A percentile compares a stretch with the other conserved stretches of the same genome.
Evolutionary conservation across 2,797 vertebrate genomes (phyloP).

Genomic region (Galago senegalensis): DNA sequence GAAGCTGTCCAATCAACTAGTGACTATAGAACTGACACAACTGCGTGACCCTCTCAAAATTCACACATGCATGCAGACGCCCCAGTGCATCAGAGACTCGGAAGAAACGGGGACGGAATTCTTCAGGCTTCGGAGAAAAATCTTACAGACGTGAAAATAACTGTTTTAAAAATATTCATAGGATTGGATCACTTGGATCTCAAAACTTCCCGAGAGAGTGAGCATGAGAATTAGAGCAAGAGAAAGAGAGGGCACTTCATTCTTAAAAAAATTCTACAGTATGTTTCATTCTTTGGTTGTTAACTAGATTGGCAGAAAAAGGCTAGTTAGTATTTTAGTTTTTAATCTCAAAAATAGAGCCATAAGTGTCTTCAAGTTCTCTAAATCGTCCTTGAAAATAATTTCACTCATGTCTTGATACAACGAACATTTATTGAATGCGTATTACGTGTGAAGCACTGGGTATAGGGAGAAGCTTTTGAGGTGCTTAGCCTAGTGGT

Average conservation of each 20-base stretch:
- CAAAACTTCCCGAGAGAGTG: neutral
- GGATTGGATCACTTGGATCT: neutral
- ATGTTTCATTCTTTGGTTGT: neutral
- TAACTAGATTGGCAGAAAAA: neutral
- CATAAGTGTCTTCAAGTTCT: neutral
- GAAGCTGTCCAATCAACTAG: conserved; percentile 51
- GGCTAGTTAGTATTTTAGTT: neutral
- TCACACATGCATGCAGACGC: neutral
- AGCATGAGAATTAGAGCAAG: neutral
- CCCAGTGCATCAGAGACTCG: neutral
- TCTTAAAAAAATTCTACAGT: neutral
- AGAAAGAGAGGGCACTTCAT: neutral
- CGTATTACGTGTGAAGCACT: neutral
- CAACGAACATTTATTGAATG: neutral
- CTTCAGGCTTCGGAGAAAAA: conserved; percentile 32
- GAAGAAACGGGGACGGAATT: neutral
- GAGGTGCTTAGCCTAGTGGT: neutral
- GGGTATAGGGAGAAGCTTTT: neutral
- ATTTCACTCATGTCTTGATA: neutral
- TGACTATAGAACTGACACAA: neutral
- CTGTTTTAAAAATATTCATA: conserved; percentile 15
- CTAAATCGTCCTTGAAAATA: neutral
- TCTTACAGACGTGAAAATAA: neutral
- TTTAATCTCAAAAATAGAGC: conserved; percentile 30
- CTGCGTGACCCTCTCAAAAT: neutral